A percentile compares a stretch with the other conserved stretches of the same genome.
phyloP scores from a whole-genome alignment of 2,113 vertebrate genomes.

The Xyliphius kryptos region DNA sequence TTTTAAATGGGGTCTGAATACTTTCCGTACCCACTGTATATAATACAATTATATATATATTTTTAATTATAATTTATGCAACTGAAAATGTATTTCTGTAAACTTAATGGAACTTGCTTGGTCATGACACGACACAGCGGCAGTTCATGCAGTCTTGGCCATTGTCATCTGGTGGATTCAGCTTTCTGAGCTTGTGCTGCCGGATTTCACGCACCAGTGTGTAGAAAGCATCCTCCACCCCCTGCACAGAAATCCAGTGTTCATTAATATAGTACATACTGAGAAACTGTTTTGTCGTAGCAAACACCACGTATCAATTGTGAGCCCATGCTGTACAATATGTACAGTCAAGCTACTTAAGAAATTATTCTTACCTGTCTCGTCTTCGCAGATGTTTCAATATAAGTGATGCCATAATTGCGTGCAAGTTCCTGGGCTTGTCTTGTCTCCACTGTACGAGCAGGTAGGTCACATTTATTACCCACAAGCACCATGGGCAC shows the following conservation, averaged over 20 bases:
- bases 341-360: no score
- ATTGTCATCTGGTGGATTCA: slow-evolving; percentile 89
- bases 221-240: slow-evolving; percentile 97
- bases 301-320: no score
- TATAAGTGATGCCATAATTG: slow-evolving; percentile 90
- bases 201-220: slow-evolving; percentile 94
- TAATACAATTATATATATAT: no score
- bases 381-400: slow-evolving; percentile 96
- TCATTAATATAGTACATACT: slow-evolving; percentile 1
- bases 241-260: slow-evolving; percentile 59
- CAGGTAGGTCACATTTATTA: slow-evolving; percentile 94
- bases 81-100: no score
- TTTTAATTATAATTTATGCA: no score
- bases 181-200: slow-evolving; percentile 90
- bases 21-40: no score
- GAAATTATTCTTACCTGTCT: slow-evolving; percentile 83
- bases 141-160: slow-evolving; percentile 93
- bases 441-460: slow-evolving; percentile 87
- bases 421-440: slow-evolving; percentile 95
- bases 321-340: no score
- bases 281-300: no score
- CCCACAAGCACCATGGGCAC: slow-evolving; percentile 98
- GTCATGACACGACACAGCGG: slow-evolving; percentile 94
- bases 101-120: slow-evolving; percentile 69
- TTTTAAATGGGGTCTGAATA: no score